Evolutionary conservation across 2,113 vertebrate genomes (phyloP).

Genomic region (Hemiscyllium ocellatum): DNA sequence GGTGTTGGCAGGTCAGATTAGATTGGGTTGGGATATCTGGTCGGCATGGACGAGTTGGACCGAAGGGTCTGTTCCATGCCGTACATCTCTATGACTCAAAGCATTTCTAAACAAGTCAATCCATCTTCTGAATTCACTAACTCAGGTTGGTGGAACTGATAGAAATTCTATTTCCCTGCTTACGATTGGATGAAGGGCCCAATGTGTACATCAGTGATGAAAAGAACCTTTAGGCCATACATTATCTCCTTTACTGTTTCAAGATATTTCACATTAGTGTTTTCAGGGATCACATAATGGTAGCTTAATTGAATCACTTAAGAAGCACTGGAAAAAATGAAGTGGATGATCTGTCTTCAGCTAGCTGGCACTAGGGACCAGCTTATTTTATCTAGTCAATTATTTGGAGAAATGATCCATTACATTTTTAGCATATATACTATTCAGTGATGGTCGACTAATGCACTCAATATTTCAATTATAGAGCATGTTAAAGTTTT

Average conservation of each 20-base stretch:
- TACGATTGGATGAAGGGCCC: neutral
- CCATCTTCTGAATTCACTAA: neutral
- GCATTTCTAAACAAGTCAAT: neutral
- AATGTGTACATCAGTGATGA: neutral
- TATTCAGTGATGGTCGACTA: neutral
- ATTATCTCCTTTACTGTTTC: constrained; percentile 8
- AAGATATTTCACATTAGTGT: neutral
- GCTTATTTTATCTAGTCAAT: constrained; percentile 29
- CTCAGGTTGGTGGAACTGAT: neutral
- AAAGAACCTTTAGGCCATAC: neutral
- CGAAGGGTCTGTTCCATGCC: no score
- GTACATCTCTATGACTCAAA: no score
- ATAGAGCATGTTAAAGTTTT: neutral
- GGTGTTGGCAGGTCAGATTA: no score
- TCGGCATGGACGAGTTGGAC: no score
- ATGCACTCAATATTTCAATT: neutral
- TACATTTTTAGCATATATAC: neutral
- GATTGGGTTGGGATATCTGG: no score
- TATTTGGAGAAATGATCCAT: constrained; percentile 7
- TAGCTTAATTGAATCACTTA: constrained; percentile 28
- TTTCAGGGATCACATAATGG: constrained; percentile 18
- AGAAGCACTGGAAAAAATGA: neutral
- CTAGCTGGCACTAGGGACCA: neutral
- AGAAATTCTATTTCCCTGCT: neutral
- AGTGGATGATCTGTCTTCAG: constrained; percentile 18